These are phyloP conservation scores for Drosophila arizonae DNA, from an alignment of 1,140 invertebrate genomes.

Conservation along the genomic window DNA sequence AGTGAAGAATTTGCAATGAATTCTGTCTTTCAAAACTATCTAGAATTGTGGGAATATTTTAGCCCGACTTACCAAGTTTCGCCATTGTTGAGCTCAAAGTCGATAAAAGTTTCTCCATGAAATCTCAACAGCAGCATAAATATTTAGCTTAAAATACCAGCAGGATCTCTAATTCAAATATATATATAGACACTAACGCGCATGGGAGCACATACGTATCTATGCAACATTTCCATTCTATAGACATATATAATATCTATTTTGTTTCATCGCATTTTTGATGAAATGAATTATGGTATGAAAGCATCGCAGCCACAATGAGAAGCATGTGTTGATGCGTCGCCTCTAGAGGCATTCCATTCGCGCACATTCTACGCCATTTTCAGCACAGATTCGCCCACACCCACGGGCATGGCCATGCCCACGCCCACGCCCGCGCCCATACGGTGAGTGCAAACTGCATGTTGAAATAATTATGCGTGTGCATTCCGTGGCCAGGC, in stretches of 20 bases:
- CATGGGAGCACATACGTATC: too few species aligned
- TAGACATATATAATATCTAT: neutral
- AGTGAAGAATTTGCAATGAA: too few species aligned
- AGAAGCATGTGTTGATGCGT: constrained; percentile 26
- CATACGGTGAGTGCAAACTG: constrained; percentile 44
- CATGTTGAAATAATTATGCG: constrained; percentile 80
- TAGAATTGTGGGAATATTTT: too few species aligned
- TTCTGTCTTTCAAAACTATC: too few species aligned
- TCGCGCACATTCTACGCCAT: constrained; percentile 22
- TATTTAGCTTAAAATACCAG: neutral
- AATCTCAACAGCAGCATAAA: neutral
- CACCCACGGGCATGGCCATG: neutral
- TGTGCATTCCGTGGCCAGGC: constrained; percentile 79
- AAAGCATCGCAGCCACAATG: constrained; percentile 5
- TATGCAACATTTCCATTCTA: neutral
- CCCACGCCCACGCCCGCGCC: neutral
- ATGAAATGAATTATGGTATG: neutral
- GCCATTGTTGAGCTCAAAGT: too few species aligned
- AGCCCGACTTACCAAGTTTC: too few species aligned
- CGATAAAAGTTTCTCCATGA: neutral
- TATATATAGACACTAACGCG: too few species aligned
- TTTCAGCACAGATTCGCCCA: constrained; percentile 8
- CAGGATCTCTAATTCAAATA: neutral
- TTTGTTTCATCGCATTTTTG: neutral
- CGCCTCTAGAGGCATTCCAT: constrained; percentile 38